phyloP scores from a whole-genome alignment of 2,888 invertebrate species.

The Spatulosminthurus flaviceps region DNA sequence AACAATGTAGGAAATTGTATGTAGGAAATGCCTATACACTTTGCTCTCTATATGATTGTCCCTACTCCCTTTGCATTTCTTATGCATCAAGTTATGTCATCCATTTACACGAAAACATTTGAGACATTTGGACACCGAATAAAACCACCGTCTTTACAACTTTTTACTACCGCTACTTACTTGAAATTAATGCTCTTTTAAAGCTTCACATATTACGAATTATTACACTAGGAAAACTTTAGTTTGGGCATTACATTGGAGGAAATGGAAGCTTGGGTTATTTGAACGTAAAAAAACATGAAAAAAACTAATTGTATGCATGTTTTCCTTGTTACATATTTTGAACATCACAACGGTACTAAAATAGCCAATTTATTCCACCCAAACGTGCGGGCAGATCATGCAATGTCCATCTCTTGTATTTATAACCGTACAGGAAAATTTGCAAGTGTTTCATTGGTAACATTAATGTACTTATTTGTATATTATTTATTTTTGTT shows the following conservation, averaged over 20 bases:
- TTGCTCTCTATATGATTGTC: not conserved
- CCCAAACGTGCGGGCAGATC: not conserved
- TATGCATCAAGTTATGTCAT: not conserved
- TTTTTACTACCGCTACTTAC: not conserved
- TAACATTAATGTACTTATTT: not conserved
- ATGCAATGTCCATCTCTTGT: conserved; percentile 11
- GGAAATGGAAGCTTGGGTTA: not conserved
- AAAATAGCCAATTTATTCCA: conserved; percentile 1
- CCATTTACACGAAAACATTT: not conserved
- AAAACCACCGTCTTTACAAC: not conserved
- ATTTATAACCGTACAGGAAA: conserved; percentile 13
- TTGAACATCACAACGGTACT: conserved; percentile 4
- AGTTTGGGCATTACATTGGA: not conserved
- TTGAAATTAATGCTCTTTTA: conserved; percentile 8
- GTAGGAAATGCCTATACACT: no score
- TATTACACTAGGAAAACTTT: no score
- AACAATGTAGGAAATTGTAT: no score
- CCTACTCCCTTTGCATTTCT: not conserved
- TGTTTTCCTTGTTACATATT: not conserved
- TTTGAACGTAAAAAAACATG: not conserved
- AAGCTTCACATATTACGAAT: not conserved
- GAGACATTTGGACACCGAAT: not conserved
- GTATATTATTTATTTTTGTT: not conserved
- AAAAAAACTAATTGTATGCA: not conserved
- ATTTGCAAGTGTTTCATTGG: conserved; percentile 15